Base-by-base conservation (phyloP, 2,113 vertebrate genomes). In the Paradisaea rubra region DNA sequence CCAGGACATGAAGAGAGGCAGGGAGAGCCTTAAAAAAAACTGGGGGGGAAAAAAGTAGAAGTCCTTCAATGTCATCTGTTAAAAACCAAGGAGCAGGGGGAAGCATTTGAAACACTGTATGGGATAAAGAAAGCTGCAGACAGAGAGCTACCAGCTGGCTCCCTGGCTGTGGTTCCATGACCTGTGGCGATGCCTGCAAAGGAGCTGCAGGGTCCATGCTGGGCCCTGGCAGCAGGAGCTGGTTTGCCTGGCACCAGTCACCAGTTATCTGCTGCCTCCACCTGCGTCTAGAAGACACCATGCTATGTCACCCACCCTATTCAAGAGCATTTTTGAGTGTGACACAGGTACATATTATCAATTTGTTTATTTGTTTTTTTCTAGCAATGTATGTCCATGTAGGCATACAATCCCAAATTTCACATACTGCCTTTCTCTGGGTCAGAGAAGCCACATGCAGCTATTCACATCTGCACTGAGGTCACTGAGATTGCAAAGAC, bases 21-120 rank as follows among this genome's bases (percentile, higher is more conserved):
- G 37, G 25, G 6, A 89, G 7, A 86, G 21, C 45, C 52, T 21
- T 73, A 35, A 71, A 90, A 91, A 52, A 35, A 50, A 22, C 1
- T 5, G 1, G 16, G 13, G 5, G 1, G 3, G 2, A 3, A 30
- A 28, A 33, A 31, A 4, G 45, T 53, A 8, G 15, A 82, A 86
- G 33, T 27, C n/a, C 47, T 86, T 64, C 64, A 71, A 1, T 27
- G 25, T 39, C 81, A 81, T 59, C 60, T 93, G 56, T 68, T 84
- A 64, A 68, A 92, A 93, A 78, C 20, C 47, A 88, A 74, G 20
- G 23, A 47, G 21, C 1, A 4, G 22, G 8, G 23, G 7, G 2
- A 13, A 57, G 31, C 31, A 53, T 66, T 77, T 35, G 41, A 59
- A 92, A 68, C 23, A 59, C 37, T 81, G 85, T 18, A 56, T 27